A percentile compares a stretch with the other conserved stretches of the same genome.
phyloP scores from a whole-genome alignment of 64 coral and sea anemone species.

The Montipora sp. region DNA sequence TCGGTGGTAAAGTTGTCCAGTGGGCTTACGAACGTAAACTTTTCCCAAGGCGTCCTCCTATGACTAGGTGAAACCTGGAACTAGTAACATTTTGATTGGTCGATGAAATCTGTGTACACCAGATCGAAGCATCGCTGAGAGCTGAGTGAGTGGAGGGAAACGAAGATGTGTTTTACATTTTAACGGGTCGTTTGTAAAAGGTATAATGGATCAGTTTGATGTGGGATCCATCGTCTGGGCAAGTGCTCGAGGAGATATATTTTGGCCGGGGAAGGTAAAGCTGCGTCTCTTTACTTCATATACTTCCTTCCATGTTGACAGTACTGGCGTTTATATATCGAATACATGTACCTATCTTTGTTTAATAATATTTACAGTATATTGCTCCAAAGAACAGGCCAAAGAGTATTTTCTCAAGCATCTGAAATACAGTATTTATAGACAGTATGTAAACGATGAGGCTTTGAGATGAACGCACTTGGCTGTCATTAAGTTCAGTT shows the following conservation, averaged over 20 bases:
- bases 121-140: neutral
- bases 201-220: conserved; percentile 28
- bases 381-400: no score
- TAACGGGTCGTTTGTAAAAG: neutral
- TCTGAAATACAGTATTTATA: no score
- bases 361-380: no score
- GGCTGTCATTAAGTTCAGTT: no score
- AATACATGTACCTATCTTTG: no score
- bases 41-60: neutral
- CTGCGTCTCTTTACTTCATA: neutral
- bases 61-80: neutral
- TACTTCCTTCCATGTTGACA: neutral
- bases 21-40: no score
- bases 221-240: conserved; percentile 72
- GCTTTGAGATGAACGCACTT: no score
- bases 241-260: conserved; percentile 63
- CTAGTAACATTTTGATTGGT: conserved; percentile 26
- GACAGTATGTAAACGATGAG: no score
- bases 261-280: conserved; percentile 80
- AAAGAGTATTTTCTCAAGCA: no score
- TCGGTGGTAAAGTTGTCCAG: no score
- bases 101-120: neutral
- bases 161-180: neutral
- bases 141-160: neutral
- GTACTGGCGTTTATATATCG: neutral